A percentile compares a stretch with the other conserved stretches of the same genome.
Evolutionary conservation across 2,888 invertebrate species (phyloP).

Genomic region (Callyntrura sp.): DNA sequence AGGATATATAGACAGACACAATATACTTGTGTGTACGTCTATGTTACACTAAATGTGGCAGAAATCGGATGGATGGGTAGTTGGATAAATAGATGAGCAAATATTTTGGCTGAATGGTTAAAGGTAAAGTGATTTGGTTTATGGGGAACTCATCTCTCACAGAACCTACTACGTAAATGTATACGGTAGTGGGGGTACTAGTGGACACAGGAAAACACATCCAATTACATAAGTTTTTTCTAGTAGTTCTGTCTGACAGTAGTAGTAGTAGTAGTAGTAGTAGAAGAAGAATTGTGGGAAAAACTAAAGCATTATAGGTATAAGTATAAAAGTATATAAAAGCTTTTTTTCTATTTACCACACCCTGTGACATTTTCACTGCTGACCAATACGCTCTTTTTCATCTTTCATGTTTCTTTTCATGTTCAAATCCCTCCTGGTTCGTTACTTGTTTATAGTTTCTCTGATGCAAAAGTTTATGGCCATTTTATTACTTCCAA

Average conservation of each 20-base stretch:
- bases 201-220: neutral
- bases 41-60: neutral
- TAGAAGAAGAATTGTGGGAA: no score
- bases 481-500: slow-evolving; percentile 41
- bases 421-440: neutral
- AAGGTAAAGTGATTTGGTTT: slow-evolving; percentile 58
- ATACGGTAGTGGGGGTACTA: no score
- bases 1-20: neutral
- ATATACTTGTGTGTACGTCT: neutral
- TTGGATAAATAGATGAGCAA: slow-evolving; percentile 29
- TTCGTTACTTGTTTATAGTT: slow-evolving; percentile 12
- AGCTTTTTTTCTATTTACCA: neutral
- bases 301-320: no score
- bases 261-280: no score
- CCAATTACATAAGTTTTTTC: slow-evolving; percentile 52
- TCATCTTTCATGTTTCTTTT: slow-evolving; percentile 15
- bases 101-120: slow-evolving; percentile 53
- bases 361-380: slow-evolving; percentile 42
- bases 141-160: slow-evolving; percentile 24
- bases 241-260: no score
- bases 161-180: no score
- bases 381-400: slow-evolving; percentile 7
- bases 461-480: slow-evolving; percentile 38
- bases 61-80: slow-evolving; percentile 36
- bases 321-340: no score